phyloP scores from a whole-genome alignment of 2,888 invertebrate species.

The Plagodis dolabraria region DNA sequence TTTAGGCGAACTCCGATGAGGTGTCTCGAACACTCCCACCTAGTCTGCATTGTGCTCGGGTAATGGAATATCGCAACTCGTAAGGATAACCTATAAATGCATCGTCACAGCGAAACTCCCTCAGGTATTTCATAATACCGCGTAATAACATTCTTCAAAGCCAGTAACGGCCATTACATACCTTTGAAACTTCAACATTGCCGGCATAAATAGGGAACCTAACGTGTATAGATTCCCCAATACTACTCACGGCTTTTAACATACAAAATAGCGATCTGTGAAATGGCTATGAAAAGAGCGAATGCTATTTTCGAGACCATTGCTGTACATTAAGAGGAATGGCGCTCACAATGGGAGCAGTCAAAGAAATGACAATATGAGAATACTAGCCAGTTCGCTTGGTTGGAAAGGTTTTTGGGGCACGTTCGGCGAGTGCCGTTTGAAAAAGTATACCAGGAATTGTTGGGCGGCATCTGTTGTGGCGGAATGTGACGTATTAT shows the following conservation, averaged over 20 bases:
- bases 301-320: slow-evolving; percentile 43
- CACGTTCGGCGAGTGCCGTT: slow-evolving; percentile 39
- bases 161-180: slow-evolving; percentile 47
- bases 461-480: slow-evolving; percentile 40
- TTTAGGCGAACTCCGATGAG: slow-evolving; percentile 54
- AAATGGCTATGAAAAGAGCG: slow-evolving; percentile 40
- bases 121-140: slow-evolving; percentile 45
- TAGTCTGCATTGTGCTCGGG: slow-evolving; percentile 29
- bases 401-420: slow-evolving; percentile 46
- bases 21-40: slow-evolving; percentile 40
- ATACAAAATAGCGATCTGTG: slow-evolving; percentile 36
- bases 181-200: slow-evolving; percentile 49
- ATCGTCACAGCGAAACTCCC: slow-evolving; percentile 34
- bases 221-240: slow-evolving; percentile 34
- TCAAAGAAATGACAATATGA: slow-evolving; percentile 49
- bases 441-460: slow-evolving; percentile 49
- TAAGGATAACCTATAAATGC: slow-evolving; percentile 45
- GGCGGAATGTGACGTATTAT: slow-evolving; percentile 48
- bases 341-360: slow-evolving; percentile 41
- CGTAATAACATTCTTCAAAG: slow-evolving; percentile 47
- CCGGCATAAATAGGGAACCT: slow-evolving; percentile 28
- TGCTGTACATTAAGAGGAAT: slow-evolving; percentile 44
- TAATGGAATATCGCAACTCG: slow-evolving; percentile 49
- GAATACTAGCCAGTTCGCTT: slow-evolving; percentile 42
- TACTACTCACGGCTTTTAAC: slow-evolving; percentile 33